A percentile compares a stretch with the other conserved stretches of the same genome.
phyloP scores from a whole-genome alignment of 2,797 vertebrate species.

The Ficedula albicollis region DNA sequence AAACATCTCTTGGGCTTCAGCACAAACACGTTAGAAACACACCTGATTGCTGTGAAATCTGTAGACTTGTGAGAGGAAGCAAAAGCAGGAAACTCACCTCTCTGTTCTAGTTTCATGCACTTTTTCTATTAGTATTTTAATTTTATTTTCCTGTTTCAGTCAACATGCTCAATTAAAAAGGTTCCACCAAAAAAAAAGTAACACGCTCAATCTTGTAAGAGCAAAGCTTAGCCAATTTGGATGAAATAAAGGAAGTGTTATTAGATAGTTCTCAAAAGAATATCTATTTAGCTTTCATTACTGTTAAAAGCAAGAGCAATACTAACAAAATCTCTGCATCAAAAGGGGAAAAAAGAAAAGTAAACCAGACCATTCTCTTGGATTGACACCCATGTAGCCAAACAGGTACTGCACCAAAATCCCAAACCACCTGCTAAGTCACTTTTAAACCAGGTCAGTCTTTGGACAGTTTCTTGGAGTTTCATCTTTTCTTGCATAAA shows the following conservation, averaged over 20 bases:
- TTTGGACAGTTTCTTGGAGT: not conserved
- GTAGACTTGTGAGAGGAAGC: not conserved
- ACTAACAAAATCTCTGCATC: not conserved
- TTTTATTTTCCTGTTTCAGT: not conserved
- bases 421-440: constrained; percentile 1
- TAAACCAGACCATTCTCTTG: not conserved
- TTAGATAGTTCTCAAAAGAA: not conserved
- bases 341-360: not conserved
- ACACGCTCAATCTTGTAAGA: not conserved
- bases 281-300: not conserved
- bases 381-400: not conserved
- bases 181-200: not conserved
- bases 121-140: not conserved
- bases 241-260: not conserved
- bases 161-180: not conserved
- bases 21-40: not conserved
- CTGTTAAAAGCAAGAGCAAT: not conserved
- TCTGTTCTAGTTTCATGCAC: not conserved
- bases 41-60: not conserved
- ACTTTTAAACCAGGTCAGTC: not conserved
- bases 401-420: not conserved
- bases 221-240: not conserved
- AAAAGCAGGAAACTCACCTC: not conserved
- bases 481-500: constrained; percentile 44
- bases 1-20: not conserved